These are phyloP conservation scores for Dendrolimus kikuchii DNA, from an alignment of 1,140 invertebrate species.

Conservation along the genomic window DNA sequence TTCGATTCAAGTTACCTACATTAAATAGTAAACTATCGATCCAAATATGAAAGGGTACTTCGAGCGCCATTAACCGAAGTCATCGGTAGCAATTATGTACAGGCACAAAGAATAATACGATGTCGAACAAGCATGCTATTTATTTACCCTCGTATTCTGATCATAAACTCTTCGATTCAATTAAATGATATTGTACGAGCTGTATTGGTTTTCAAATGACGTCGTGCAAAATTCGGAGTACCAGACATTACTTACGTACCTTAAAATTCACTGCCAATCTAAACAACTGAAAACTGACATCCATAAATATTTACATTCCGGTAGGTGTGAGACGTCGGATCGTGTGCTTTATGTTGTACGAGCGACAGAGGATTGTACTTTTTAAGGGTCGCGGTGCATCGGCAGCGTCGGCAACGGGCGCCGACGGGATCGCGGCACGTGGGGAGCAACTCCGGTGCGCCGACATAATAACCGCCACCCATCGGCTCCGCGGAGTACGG, in stretches of 20 bases:
- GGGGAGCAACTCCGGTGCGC: conserved; percentile 43
- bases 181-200: neutral
- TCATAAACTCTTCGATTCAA: neutral
- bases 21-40: conserved; percentile 67
- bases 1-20: conserved; percentile 48
- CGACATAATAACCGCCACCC: conserved; percentile 50
- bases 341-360: conserved; percentile 49
- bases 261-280: conserved; percentile 71
- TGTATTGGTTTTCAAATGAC: conserved; percentile 26
- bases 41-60: conserved; percentile 62
- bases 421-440: conserved; percentile 43
- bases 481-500: conserved; percentile 15
- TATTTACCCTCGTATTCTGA: conserved; percentile 28
- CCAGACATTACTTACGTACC: conserved; percentile 61
- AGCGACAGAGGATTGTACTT: conserved; percentile 25
- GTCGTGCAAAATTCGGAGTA: conserved; percentile 54
- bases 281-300: conserved; percentile 71
- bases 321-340: conserved; percentile 50
- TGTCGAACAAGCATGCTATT: conserved; percentile 49
- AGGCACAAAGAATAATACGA: conserved; percentile 50
- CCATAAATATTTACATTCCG: conserved; percentile 71
- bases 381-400: conserved; percentile 26
- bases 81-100: conserved; percentile 52
- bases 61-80: conserved; percentile 52
- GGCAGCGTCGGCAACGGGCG: conserved; percentile 22